phyloP scores from a whole-genome alignment of 2,888 invertebrate genomes.

The Drosophila paranaensis region DNA sequence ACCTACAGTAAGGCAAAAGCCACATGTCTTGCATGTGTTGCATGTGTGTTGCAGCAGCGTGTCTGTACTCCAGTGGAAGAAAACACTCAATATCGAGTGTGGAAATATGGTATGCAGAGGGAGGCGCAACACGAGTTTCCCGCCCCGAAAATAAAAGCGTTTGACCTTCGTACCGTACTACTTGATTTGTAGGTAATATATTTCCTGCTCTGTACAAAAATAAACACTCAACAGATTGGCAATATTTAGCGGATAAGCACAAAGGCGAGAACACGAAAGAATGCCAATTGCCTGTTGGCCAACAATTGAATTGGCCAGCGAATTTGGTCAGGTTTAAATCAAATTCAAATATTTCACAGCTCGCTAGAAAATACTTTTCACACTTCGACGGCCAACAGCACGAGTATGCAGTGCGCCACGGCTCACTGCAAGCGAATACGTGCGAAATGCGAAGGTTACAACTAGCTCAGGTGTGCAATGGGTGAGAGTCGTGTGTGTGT shows the following conservation, averaged over 20 bases:
- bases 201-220: constrained; percentile 46
- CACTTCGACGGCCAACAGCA: not conserved
- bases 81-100: constrained; percentile 18
- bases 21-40: constrained; percentile 76
- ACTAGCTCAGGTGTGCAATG: constrained; percentile 21
- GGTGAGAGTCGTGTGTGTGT: not conserved
- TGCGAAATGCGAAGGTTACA: constrained; percentile 52
- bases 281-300: not conserved
- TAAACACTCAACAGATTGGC: constrained; percentile 39
- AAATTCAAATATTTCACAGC: constrained; percentile 25
- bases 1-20: constrained; percentile 34
- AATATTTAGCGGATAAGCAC: constrained; percentile 40
- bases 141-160: constrained; percentile 19
- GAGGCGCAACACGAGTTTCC: constrained; percentile 36
- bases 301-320: constrained; percentile 16
- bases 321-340: constrained; percentile 38
- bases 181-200: constrained; percentile 33
- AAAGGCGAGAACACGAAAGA: not conserved
- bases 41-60: constrained; percentile 54
- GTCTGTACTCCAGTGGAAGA: constrained; percentile 27
- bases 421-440: constrained; percentile 46
- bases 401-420: constrained; percentile 44
- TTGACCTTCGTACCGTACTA: constrained; percentile 62
- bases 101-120: constrained; percentile 20
- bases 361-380: constrained; percentile 2